phyloP scores from a whole-genome alignment of 1,140 invertebrate species.

The Helicoverpa zea region DNA sequence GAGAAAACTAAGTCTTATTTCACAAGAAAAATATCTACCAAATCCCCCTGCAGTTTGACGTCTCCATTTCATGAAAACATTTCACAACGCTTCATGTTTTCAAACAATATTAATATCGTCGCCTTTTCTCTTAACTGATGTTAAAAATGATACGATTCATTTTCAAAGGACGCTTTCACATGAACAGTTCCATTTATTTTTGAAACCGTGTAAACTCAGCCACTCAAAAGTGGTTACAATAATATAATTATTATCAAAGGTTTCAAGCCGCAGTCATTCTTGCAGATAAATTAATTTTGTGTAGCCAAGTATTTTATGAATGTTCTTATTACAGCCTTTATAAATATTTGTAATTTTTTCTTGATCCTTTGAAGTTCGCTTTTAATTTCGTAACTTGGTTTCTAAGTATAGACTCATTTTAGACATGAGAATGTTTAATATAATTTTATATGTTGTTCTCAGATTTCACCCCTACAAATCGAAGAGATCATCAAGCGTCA shows the following conservation, averaged over 20 bases:
- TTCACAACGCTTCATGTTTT: neutral
- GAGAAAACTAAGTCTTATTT: constrained; percentile 49
- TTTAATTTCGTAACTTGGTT: too few relatives aligned
- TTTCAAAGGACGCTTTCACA: neutral
- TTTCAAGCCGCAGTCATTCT: constrained; percentile 22
- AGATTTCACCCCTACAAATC: constrained; percentile 60
- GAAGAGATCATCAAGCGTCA: constrained; percentile 56
- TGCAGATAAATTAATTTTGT: constrained; percentile 24
- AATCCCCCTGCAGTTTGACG: constrained; percentile 27
- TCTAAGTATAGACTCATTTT: too few relatives aligned
- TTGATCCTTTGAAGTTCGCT: neutral
- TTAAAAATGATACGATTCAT: constrained; percentile 23
- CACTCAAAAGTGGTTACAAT: constrained; percentile 15
- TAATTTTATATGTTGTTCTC: constrained; percentile 10
- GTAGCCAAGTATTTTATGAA: constrained; percentile 10
- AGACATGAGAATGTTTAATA: too few relatives aligned
- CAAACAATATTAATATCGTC: neutral
- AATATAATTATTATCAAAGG: constrained; percentile 17
- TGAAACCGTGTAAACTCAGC: constrained; percentile 7
- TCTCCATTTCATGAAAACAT: constrained; percentile 8
- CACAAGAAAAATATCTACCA: constrained; percentile 37
- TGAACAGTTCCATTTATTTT: constrained; percentile 28
- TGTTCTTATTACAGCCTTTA: neutral
- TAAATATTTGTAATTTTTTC: neutral
- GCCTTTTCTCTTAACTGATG: neutral